Conservation (phyloP, 2,797 vertebrate species). For the Characodon lateralis region DNA sequence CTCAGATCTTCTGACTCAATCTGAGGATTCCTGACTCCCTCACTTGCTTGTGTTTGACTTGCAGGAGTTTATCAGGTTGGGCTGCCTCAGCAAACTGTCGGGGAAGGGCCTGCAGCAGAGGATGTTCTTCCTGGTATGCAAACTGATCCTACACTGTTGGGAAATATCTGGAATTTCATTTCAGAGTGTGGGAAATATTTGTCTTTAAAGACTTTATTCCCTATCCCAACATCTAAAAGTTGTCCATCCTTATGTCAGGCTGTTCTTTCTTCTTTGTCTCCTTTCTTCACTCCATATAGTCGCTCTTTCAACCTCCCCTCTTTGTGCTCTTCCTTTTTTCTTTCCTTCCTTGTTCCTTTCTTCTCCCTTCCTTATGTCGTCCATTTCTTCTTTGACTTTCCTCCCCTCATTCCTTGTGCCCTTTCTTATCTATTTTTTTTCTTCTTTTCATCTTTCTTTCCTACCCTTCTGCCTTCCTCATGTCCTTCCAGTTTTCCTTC, state of each 20-base stretch:
- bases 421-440: not conserved
- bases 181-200: not conserved
- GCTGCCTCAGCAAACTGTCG: constrained; percentile 96
- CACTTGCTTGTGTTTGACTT: constrained; percentile 28
- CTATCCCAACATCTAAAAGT: too few relatives aligned
- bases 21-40: not conserved
- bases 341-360: too few relatives aligned
- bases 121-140: constrained; percentile 95
- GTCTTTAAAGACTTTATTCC: not conserved
- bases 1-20: not conserved
- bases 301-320: not conserved
- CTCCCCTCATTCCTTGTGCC: too few relatives aligned
- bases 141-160: not conserved
- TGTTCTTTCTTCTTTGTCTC: not conserved
- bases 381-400: too few relatives aligned
- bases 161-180: too few relatives aligned
- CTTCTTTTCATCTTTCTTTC: too few relatives aligned
- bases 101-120: constrained; percentile 97
- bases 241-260: too few relatives aligned
- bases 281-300: not conserved
- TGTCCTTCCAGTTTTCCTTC: too few relatives aligned
- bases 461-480: too few relatives aligned
- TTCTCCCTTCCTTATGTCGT: too few relatives aligned
- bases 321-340: not conserved
- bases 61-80: constrained; percentile 95